phyloP scores from a whole-genome alignment of 1,140 invertebrate genomes.

The Neoseiulus cucumeris region DNA sequence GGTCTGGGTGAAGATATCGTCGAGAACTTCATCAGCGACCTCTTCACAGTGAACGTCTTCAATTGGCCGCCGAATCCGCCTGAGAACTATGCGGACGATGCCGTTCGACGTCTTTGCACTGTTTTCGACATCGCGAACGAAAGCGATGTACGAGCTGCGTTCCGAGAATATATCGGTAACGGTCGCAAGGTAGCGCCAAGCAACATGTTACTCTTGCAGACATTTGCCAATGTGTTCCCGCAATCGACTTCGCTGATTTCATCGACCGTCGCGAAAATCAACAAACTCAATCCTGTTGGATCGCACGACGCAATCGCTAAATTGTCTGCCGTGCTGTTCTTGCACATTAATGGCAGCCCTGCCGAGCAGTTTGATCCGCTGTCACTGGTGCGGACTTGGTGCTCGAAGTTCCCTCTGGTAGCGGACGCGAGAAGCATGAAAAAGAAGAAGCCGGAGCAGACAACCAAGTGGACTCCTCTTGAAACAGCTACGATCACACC shows the following conservation, averaged over 20 bases:
- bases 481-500: neutral
- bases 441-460: conserved; percentile 1
- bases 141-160: neutral
- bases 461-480: neutral
- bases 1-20: neutral
- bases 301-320: neutral
- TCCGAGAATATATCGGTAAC: neutral
- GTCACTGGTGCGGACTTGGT: neutral
- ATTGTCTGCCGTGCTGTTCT: neutral
- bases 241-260: neutral
- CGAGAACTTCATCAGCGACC: conserved; percentile 7
- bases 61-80: conserved; percentile 1
- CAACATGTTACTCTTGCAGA: neutral
- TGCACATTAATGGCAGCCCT: neutral
- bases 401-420: neutral
- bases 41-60: neutral
- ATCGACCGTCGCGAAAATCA: neutral
- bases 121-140: neutral
- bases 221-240: neutral
- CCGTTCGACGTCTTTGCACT: conserved; percentile 3
- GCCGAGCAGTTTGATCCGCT: neutral
- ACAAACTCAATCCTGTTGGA: neutral
- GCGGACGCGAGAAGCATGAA: neutral
- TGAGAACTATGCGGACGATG: neutral
- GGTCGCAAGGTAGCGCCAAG: neutral